Percentiles rank a stretch among this genome's conserved stretches.
These are phyloP conservation scores for Pristionchus pacificus DNA, from an alignment of 1,140 invertebrate species.

Conservation along the genomic window DNA sequence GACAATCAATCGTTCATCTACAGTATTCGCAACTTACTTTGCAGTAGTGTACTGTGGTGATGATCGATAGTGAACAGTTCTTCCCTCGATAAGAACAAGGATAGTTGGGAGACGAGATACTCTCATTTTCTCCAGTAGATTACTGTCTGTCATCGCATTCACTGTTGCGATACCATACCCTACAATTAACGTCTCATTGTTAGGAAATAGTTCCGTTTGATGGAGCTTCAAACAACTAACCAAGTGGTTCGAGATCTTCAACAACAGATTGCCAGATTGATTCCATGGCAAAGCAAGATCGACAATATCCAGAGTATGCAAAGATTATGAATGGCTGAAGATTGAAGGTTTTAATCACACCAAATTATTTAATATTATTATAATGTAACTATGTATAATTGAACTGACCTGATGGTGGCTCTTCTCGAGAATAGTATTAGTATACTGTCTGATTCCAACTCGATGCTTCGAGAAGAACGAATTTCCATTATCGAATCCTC, in stretches of 20 bases:
- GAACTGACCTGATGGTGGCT: not conserved
- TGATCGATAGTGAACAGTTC: constrained; percentile 43
- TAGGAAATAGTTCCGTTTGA: not conserved
- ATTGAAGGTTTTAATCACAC: too few species aligned
- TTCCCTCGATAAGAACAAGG: constrained; percentile 47
- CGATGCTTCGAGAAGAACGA: constrained; percentile 45
- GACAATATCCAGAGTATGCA: constrained; percentile 49
- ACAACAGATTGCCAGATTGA: constrained; percentile 45
- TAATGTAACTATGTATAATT: not conserved
- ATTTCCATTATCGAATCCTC: constrained; percentile 31
- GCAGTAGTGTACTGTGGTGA: not conserved
- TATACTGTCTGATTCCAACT: constrained; percentile 42
- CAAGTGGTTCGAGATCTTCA: constrained; percentile 46
- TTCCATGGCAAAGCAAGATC: constrained; percentile 41
- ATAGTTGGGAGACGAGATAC: constrained; percentile 41
- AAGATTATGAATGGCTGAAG: constrained; percentile 49
- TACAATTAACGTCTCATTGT: constrained; percentile 21
- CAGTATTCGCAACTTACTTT: constrained; percentile 4
- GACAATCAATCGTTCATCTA: not conserved
- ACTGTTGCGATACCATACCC: constrained; percentile 51
- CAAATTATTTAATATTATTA: not conserved
- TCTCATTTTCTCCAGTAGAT: constrained; percentile 49
- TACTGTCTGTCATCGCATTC: constrained; percentile 45
- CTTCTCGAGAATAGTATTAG: constrained; percentile 41
- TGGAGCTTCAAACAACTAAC: constrained; percentile 31